Evolutionary conservation across 2,888 invertebrate species (phyloP), one percentile per base, ranked within the genome.

Genomic region (Leucoma salicis): DNA sequence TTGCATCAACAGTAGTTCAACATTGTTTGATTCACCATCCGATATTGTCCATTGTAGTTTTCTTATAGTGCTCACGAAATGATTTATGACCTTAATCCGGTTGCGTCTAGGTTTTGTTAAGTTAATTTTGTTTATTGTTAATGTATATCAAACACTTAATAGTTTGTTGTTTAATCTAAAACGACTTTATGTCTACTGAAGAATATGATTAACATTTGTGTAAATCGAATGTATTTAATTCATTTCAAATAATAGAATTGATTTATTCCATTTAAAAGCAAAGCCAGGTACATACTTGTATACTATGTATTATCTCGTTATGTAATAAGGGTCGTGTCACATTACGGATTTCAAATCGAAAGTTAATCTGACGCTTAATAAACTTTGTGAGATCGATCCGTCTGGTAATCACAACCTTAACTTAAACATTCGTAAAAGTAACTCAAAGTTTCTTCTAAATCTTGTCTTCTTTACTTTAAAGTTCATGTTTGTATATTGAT

Each of bases 321-420:
- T 53, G 40, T 56, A 46, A 58, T 63, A 66, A 66, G 54, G 58
- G 62, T 67, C 70, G 74, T 72, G 77, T 82, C 79, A 74, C 64
- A 72, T 82, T 79, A 77, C 68, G 38, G 53, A 66, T 59, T 70
- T 66, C 66, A 68, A 69, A 68, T 70, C 64, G 70, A 76, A 78
- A 82, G 74, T 67, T 82, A 82, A 85, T 82, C 82, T 70, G 80
- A 82, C 80, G 57, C 56, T 73, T 69, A 74, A 77, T 78, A 78
- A 73, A 75, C 65, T 73, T 62, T 64, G 57, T 70, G 74, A 82
- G 85, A 85, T 82, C 71, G 83, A 84, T 83, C 66, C 73, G 45
- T 64, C 46, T 50, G 50, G 42, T 53, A 36, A 57, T 53, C 39
- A 63, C 67, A 57, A 59, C 47, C 5, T 11, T 56, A 45, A 25